A percentile compares a stretch with the other conserved stretches of the same genome.
Conservation (phyloP, 2,888 invertebrate species). For the Uropetala carovei region DNA sequence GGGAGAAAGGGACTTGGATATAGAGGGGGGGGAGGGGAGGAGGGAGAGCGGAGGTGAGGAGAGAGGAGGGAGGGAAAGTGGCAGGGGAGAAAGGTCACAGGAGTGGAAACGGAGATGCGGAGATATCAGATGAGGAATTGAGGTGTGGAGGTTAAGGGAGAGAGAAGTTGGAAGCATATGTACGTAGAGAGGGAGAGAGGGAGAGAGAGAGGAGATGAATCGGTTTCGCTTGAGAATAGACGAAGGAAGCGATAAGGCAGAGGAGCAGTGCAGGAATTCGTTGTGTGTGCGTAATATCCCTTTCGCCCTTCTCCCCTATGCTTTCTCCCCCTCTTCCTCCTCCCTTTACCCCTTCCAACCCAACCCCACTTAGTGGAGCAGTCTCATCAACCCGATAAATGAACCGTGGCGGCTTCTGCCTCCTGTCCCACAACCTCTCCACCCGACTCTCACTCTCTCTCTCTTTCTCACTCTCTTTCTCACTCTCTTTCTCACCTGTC, state of each 20-base stretch:
- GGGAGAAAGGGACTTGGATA: background rate
- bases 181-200: background rate
- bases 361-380: background rate
- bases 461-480: background rate
- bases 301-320: no score
- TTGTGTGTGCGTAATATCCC: background rate
- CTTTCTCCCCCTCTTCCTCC: background rate
- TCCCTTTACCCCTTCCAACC: background rate
- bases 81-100: background rate
- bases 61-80: background rate
- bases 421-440: background rate
- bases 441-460: background rate
- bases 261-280: background rate
- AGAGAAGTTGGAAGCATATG: background rate
- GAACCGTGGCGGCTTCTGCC: slow-evolving; percentile 24
- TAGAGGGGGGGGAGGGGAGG: background rate
- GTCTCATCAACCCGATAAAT: slow-evolving; percentile 25
- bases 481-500: no score
- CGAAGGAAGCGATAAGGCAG: background rate
- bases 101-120: background rate
- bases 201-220: background rate
- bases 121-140: background rate
- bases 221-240: background rate
- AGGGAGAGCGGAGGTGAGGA: background rate
- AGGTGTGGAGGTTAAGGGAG: background rate